Evolutionary conservation across 30 jellyfish, hydroid and myxozoan genomes (phyloP).

Genomic region (Chrysaora quinquecirrha): DNA sequence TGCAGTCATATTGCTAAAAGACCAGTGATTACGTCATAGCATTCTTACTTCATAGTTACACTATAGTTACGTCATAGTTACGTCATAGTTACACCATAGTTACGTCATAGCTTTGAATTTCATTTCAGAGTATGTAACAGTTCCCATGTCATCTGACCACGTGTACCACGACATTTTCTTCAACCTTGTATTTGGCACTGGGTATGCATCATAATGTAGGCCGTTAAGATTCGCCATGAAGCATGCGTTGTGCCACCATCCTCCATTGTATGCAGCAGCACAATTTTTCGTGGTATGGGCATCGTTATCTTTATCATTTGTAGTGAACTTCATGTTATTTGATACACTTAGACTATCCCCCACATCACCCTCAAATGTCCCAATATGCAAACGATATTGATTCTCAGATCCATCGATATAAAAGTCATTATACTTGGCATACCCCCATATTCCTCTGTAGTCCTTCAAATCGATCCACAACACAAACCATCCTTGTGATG

Average conservation of each 20-base stretch:
- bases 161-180: background rate
- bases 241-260: conserved; percentile 20
- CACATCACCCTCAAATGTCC: background rate
- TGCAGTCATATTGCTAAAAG: too few species aligned
- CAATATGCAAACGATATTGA: background rate
- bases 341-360: background rate
- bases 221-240: conserved; percentile 10
- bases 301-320: conserved; percentile 1
- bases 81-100: too few species aligned
- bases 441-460: background rate
- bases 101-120: background rate
- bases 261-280: conserved; percentile 2
- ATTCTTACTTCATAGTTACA: too few species aligned
- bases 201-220: background rate
- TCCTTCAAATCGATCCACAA: background rate
- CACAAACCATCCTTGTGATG: background rate
- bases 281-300: background rate
- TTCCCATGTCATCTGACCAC: background rate
- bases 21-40: too few species aligned
- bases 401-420: background rate
- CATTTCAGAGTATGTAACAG: background rate
- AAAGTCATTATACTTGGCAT: background rate
- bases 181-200: background rate
- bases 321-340: background rate
- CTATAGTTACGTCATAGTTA: too few species aligned